Percentiles rank a stretch among this genome's conserved stretches.
Conservation (phyloP, 2,113 vertebrate species). For the Nannobrachium achirus region DNA sequence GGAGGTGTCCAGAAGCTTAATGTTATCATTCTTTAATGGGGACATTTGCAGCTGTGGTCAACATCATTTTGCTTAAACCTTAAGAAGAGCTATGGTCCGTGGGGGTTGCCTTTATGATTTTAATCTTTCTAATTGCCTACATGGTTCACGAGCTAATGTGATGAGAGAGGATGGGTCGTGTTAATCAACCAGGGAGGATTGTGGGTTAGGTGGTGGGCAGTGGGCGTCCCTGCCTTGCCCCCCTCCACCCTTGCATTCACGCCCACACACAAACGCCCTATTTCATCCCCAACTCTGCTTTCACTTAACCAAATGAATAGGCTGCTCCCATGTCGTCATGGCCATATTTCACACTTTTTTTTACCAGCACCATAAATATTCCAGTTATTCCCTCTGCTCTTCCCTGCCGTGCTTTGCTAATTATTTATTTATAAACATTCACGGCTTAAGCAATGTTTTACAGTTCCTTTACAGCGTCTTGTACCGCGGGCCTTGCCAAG, state of each 20-base stretch:
- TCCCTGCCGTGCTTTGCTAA: constrained; percentile 44
- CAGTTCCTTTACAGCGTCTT: constrained; percentile 15
- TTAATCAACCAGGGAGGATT: constrained; percentile 50
- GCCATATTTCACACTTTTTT: constrained; percentile 70
- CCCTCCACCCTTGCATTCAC: background rate
- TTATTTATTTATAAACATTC: constrained; percentile 69
- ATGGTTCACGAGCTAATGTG: constrained; percentile 64
- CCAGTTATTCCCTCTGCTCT: constrained; percentile 28
- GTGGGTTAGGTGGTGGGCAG: constrained; percentile 46
- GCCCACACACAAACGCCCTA: constrained; percentile 2
- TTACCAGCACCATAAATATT: constrained; percentile 67
- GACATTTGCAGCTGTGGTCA: constrained; percentile 54
- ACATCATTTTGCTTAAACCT: constrained; percentile 58
- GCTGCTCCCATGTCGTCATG: constrained; percentile 46
- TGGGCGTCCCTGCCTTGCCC: constrained; percentile 23
- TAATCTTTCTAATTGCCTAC: constrained; percentile 72
- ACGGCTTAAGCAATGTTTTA: constrained; percentile 53
- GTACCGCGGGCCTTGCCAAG: constrained; percentile 21
- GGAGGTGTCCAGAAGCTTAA: constrained; percentile 29
- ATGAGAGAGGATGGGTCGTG: constrained; percentile 43
- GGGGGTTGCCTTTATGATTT: constrained; percentile 63
- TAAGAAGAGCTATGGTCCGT: constrained; percentile 38
- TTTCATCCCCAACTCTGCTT: constrained; percentile 56
- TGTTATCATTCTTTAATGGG: constrained; percentile 70
- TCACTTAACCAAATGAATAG: constrained; percentile 76